A percentile compares a stretch with the other conserved stretches of the same genome.
phyloP scores from a whole-genome alignment of 2,888 invertebrate genomes.

The Uropetala carovei region DNA sequence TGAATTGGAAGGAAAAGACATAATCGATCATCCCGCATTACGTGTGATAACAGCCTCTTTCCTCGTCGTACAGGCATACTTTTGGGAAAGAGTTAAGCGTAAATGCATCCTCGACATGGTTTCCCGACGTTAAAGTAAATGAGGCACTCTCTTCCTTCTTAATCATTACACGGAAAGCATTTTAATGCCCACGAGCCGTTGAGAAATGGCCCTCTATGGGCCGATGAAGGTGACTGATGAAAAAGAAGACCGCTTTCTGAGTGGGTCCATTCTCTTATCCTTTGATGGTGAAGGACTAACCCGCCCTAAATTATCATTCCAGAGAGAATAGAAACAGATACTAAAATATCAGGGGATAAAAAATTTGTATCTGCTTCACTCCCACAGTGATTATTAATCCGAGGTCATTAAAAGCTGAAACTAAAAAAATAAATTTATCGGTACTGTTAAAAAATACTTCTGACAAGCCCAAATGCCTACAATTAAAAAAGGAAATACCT shows the following conservation, averaged over 20 bases:
- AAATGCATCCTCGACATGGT: conserved; percentile 39
- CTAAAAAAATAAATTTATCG: background rate
- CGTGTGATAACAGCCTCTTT: too few species aligned
- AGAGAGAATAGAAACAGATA: background rate
- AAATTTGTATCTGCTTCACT: background rate
- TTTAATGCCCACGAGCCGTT: conserved; percentile 46
- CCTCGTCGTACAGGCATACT: background rate
- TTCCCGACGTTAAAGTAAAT: conserved; percentile 26
- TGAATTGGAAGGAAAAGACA: too few species aligned
- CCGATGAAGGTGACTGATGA: conserved; percentile 45
- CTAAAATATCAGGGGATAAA: background rate
- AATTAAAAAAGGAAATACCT: too few species aligned
- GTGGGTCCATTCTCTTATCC: conserved; percentile 35
- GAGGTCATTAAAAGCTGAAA: too few species aligned
- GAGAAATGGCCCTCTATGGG: conserved; percentile 30
- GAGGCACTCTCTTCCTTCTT: conserved; percentile 26
- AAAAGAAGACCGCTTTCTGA: conserved; percentile 18
- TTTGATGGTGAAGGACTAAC: background rate
- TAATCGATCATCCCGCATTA: too few species aligned
- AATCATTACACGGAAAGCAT: conserved; percentile 58
- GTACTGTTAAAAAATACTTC: too few species aligned
- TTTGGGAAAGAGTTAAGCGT: background rate
- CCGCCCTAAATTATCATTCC: background rate
- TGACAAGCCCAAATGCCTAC: too few species aligned
- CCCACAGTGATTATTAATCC: background rate